Percentiles rank a stretch among this genome's conserved stretches.
Conservation (phyloP, 2,113 vertebrate genomes). For the Opisthocomus hoazin region DNA sequence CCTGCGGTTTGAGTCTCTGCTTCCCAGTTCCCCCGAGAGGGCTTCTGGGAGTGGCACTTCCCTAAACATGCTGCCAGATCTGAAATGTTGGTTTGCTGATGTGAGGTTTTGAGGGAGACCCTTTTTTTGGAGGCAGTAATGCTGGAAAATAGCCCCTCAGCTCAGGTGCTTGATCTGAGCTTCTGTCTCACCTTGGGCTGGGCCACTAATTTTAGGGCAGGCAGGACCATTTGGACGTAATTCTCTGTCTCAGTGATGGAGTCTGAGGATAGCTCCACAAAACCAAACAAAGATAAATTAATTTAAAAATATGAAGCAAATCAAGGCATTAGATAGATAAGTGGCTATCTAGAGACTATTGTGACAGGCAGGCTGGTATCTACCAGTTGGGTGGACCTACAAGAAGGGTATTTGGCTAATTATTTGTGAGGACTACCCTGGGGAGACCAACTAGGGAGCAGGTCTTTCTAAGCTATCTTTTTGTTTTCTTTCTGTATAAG, state of each 20-base stretch:
- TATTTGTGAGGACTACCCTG: neutral
- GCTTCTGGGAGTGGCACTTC: neutral
- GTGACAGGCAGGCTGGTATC: neutral
- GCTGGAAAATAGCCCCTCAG: neutral
- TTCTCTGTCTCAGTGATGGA: neutral
- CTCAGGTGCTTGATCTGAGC: neutral
- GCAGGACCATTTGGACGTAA: neutral
- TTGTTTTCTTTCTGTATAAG: neutral
- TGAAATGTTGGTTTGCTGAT: neutral
- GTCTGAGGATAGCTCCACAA: neutral
- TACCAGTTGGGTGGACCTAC: neutral
- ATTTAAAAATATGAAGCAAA: neutral
- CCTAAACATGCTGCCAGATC: neutral
- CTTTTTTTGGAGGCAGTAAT: neutral
- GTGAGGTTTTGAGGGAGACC: neutral
- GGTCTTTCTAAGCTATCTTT: neutral
- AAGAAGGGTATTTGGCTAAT: neutral
- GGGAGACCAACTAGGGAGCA: neutral
- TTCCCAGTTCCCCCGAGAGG: neutral
- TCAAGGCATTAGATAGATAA: neutral
- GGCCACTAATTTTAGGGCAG: neutral
- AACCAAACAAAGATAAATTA: neutral
- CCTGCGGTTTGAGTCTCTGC: accelerated
- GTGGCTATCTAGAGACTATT: neutral
- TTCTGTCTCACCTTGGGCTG: neutral